These are phyloP conservation scores for Spinibarbus caldwelli DNA, from an alignment of 2,797 vertebrate species.

Conservation along the genomic window DNA sequence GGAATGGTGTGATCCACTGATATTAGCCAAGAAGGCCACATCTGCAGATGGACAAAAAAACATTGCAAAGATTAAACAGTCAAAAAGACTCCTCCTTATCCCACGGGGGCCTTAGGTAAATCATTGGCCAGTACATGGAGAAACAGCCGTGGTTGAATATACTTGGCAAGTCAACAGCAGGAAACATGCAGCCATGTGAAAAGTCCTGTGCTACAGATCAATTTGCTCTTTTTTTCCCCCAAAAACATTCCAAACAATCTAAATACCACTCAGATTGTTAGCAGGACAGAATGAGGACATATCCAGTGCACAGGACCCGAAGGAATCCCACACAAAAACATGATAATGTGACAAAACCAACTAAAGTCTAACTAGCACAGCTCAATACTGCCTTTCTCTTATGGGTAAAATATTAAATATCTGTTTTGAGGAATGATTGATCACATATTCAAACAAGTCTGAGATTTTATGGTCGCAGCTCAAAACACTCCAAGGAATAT, in stretches of 20 bases:
- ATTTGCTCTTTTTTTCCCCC: neutral
- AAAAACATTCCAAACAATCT: neutral
- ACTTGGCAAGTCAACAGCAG: constrained; percentile 6
- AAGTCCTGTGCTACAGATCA: constrained; percentile 21
- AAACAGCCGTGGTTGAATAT: constrained; percentile 36
- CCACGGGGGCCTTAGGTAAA: constrained; percentile 41
- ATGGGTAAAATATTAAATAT: constrained; percentile 14
- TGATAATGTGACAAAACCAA: constrained; percentile 1
- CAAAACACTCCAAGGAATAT: constrained; percentile 12
- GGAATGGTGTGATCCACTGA: constrained; percentile 20
- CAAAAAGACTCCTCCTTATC: constrained; percentile 34
- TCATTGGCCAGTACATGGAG: constrained; percentile 39
- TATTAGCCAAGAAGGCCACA: constrained; percentile 25
- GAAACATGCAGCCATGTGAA: constrained; percentile 38
- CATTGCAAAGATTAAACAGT: constrained; percentile 26
- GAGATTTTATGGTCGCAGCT: neutral
- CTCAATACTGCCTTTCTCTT: neutral
- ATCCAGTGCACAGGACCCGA: neutral
- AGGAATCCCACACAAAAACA: neutral
- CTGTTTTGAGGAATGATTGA: constrained; percentile 13
- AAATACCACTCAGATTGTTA: neutral
- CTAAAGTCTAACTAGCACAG: neutral
- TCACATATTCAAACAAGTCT: neutral
- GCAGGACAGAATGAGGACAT: constrained; percentile 2
- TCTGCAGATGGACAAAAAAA: constrained; percentile 34